Evolutionary conservation across 2,888 invertebrate genomes (phyloP), one percentile per base, ranked within the genome.

Genomic region (Pheosia gnoma): DNA sequence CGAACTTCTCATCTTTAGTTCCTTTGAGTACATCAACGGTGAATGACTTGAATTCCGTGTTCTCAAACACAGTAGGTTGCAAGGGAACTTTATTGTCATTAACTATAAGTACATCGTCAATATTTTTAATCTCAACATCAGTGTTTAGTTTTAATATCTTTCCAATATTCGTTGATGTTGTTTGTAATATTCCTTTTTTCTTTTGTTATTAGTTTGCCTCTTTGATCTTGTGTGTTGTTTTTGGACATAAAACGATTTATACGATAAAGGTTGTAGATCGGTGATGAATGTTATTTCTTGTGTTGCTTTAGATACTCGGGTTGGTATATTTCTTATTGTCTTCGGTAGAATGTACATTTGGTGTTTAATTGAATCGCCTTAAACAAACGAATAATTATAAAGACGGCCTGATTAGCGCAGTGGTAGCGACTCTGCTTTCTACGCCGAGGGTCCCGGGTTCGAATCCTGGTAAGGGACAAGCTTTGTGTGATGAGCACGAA

Each of bases 241-340:
- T 58, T 71, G 72, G 0, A 96, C 80, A 71, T 94, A 96, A 71
- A 94, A 96, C 0, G 95, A 94, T 75, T 95, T 95, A 72, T 95
- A 96, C 0, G 96, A 83, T 0, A 97, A 90, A 0, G 97, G 96
- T 3, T 97, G 78, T 4, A 95, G 83, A 4, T 85, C 77, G 0
- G 96, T 96, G n/a, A 94, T 76, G 81, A 98, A 98, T 0, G 97
- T 90, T 0, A 98, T 82, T 75, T 98, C 97, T 72, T 94, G 92
- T 0, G 91, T 94, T 0, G 97, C 96, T 3, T 72, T 80, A 1
- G 96, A 96, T 0, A 78, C 60, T 47, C 98, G 89, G 47, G 96
- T 96, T 0, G 91, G 90, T 47, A 97, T 94, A 0, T 86, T 81
- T 43, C 80, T 67, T 0, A 97, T 91, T 0, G 90, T 70, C 0